Evolutionary conservation across 1,140 invertebrate genomes (phyloP), one percentile per base, ranked within the genome.

Genomic region (Oryctes rhinoceros): DNA sequence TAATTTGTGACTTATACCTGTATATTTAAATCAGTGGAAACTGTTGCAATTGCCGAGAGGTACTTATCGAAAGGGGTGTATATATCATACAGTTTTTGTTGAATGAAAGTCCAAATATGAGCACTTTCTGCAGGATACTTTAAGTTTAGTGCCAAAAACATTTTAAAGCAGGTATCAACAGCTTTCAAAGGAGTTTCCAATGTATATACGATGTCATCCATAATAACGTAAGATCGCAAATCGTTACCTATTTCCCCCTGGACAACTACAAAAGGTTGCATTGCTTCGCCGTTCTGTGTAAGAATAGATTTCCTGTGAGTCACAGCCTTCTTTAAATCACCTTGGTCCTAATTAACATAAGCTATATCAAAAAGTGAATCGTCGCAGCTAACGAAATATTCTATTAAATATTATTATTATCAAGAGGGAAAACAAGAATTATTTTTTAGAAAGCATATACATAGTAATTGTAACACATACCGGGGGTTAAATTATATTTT

Each of bases 91-190:
- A 62, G 7, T 20, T 62, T 62, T 62, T 62, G 53, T 13, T 62
- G 53, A 24, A 74, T 74, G 24, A 24, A 74, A 6, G 71, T 74
- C 71, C 71, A 74, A 7, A 74, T 39, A 35, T 35, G 20, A 15
- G 13, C 18, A 5, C 24, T 15, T 74, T 74, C 71, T 35, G 71
- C 15, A 4, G 71, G 71, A 74, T 74, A 74, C 24, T 74, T 74
- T 15, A 39, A 15, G 15, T 74, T 39, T 35, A 74, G 18, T 0
- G 37, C 71, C 7, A 35, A 39, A 15, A 74, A 74, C 6, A 24
- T 74, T 74, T 74, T 74, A 74, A 74, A 74, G 37, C 71, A 74
- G 13, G 37, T 35, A 18, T 74, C 71, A 2, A 74, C 71, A 7
- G 71, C 71, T 74, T 74, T 74, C 37, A 74, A 24, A 15, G 71